These are phyloP conservation scores for Cheilosia scutellata DNA, from an alignment of 2,888 invertebrate species.

Conservation along the genomic window DNA sequence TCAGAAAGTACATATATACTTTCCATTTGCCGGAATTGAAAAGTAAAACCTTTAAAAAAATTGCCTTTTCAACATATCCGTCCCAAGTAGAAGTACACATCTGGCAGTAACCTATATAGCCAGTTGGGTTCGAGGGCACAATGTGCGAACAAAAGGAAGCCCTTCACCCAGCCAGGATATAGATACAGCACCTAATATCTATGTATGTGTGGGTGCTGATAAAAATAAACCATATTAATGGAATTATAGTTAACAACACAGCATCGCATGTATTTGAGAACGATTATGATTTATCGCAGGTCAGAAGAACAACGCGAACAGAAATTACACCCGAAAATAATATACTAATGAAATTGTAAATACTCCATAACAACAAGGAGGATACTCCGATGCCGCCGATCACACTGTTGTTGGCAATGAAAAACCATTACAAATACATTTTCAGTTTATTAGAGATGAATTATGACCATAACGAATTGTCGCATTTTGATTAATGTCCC, in stretches of 20 bases:
- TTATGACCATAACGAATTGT: constrained; percentile 51
- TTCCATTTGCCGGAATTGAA: constrained; percentile 37
- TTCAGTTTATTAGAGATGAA: constrained; percentile 56
- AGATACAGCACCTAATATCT: neutral
- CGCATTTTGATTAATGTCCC: constrained; percentile 54
- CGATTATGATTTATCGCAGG: constrained; percentile 50
- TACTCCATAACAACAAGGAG: constrained; percentile 2
- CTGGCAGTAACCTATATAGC: neutral
- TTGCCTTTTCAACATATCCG: neutral
- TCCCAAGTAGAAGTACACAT: neutral
- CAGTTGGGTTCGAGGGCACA: too few species aligned
- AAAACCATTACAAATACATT: constrained; percentile 17
- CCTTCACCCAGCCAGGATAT: neutral
- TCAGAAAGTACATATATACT: neutral
- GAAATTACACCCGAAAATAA: neutral
- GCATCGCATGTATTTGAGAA: constrained; percentile 1
- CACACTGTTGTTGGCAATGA: constrained; percentile 8
- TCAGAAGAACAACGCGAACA: constrained; percentile 1
- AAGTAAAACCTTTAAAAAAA: constrained; percentile 35
- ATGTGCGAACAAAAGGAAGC: neutral
- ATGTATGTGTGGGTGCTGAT: neutral
- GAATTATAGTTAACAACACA: constrained; percentile 36
- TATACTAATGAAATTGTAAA: constrained; percentile 41
- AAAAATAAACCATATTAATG: neutral
- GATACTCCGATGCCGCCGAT: neutral